These are phyloP conservation scores for Urocynchramus pylzowi DNA, from an alignment of 2,113 vertebrate species.

Conservation along the genomic window DNA sequence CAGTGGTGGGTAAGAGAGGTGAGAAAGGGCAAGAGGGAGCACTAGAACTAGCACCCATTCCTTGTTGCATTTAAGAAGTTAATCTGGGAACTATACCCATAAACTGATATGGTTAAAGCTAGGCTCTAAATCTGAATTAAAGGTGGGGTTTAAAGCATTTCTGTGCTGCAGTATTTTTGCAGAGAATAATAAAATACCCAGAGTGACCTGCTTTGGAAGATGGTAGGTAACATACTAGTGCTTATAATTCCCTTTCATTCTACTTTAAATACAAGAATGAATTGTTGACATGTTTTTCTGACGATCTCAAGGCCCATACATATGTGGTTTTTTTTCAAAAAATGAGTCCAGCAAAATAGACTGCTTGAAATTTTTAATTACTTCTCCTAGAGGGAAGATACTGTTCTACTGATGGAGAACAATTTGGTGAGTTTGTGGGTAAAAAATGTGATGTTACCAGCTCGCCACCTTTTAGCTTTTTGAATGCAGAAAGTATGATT, in stretches of 20 bases:
- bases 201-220: not conserved
- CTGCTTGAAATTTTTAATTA: not conserved
- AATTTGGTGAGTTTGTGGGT: not conserved
- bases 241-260: not conserved
- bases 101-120: not conserved
- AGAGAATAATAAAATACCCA: not conserved
- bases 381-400: not conserved
- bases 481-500: not conserved
- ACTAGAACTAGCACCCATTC: not conserved
- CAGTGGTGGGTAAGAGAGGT: not conserved
- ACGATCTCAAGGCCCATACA: not conserved
- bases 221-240: not conserved
- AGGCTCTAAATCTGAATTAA: not conserved
- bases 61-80: not conserved
- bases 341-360: not conserved
- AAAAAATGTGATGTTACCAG: not conserved
- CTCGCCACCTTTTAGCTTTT: not conserved
- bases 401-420: fast-evolving
- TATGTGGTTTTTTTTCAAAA: not conserved
- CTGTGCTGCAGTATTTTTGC: not conserved
- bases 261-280: not conserved
- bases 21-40: not conserved
- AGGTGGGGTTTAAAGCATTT: not conserved
- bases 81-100: not conserved
- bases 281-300: not conserved